Percentiles rank a stretch among this genome's conserved stretches.
Conservation (phyloP, 2,888 invertebrate genomes). For the Tryphoninae sp. region DNA sequence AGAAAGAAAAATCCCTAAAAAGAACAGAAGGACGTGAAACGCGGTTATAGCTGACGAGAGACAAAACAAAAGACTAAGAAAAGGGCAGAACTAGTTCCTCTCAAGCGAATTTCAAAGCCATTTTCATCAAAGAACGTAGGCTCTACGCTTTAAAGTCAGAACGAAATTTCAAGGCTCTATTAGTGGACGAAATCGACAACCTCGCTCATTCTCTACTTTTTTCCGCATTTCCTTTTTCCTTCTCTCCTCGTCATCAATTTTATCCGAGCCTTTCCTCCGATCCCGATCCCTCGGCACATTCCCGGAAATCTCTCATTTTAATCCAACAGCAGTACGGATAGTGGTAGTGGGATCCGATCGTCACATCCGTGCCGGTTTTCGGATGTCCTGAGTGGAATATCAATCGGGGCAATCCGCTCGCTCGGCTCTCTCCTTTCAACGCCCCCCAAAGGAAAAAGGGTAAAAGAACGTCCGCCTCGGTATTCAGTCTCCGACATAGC, state of each 20-base stretch:
- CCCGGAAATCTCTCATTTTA: slow-evolving; percentile 68
- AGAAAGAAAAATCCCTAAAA: neutral
- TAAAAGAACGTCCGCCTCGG: slow-evolving; percentile 23
- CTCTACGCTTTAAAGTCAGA: neutral
- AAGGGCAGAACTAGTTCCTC: neutral
- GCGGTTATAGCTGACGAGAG: neutral
- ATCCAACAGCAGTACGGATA: slow-evolving; percentile 65
- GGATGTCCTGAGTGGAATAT: slow-evolving; percentile 76
- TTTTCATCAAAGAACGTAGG: slow-evolving; percentile 13
- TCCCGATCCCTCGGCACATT: slow-evolving; percentile 21
- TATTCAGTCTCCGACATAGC: slow-evolving; percentile 30
- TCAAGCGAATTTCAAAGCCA: slow-evolving; percentile 19
- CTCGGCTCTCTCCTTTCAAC: slow-evolving; percentile 64
- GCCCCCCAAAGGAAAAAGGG: slow-evolving; percentile 39
- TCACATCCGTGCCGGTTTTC: slow-evolving; percentile 72
- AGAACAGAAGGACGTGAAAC: neutral
- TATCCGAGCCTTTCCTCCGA: neutral
- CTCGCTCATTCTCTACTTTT: neutral
- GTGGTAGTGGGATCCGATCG: slow-evolving; percentile 62
- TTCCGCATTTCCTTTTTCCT: neutral
- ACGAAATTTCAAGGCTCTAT: slow-evolving; percentile 25
- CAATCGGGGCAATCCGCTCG: slow-evolving; percentile 71
- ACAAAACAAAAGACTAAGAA: neutral
- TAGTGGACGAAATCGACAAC: slow-evolving; percentile 40
- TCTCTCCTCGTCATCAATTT: slow-evolving; percentile 2